These are phyloP conservation scores for Tylochromis polylepis DNA, from an alignment of 2,113 vertebrate genomes.

Conservation along the genomic window DNA sequence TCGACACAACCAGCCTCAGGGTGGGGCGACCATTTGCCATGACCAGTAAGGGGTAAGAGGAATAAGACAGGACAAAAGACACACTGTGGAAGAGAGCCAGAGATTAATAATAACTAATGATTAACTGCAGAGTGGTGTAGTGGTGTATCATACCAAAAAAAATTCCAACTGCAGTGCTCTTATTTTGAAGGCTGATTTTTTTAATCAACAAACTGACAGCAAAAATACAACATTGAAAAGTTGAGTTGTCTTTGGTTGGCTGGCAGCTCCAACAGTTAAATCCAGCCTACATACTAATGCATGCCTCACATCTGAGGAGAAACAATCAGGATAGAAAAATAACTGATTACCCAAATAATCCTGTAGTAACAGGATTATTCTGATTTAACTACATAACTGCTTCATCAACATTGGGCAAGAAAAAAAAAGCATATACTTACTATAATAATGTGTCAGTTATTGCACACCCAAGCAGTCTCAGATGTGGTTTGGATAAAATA, in stretches of 20 bases:
- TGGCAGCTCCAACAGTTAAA: neutral
- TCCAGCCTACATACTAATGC: neutral
- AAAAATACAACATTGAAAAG: neutral
- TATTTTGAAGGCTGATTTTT: neutral
- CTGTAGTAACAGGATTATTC: rapidly evolving
- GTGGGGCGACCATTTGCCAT: no score
- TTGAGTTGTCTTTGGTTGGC: neutral
- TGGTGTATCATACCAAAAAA: no score
- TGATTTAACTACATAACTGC: neutral
- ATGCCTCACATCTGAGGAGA: neutral
- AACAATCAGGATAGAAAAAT: neutral
- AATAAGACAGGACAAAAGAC: no score
- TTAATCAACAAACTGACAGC: neutral
- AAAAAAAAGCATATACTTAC: no score
- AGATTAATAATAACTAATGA: neutral
- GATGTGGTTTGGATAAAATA: neutral
- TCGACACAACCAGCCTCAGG: no score
- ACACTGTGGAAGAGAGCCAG: no score
- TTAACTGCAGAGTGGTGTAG: neutral
- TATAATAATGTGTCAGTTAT: no score
- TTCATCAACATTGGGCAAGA: neutral
- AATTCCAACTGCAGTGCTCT: neutral
- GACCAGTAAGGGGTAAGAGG: no score
- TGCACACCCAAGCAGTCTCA: neutral
- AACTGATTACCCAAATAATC: neutral